Conservation (phyloP, 1,140 invertebrate genomes). For the Streblospio benedicti region DNA sequence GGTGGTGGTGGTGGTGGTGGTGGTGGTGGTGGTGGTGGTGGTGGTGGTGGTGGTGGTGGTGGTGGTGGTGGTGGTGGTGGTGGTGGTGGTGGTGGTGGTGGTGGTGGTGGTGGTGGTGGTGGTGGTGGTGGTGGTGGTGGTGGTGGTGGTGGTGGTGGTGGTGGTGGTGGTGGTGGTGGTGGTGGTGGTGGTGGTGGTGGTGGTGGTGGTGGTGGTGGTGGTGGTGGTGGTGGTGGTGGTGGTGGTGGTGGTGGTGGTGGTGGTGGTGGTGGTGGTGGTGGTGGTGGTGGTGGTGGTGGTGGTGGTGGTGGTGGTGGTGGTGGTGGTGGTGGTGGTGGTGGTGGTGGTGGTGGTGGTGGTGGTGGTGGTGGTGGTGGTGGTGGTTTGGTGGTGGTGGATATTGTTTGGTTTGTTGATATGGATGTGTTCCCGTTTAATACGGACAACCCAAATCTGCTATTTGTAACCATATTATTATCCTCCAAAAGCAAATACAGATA, state of each 20-base stretch:
- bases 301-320: constrained; percentile 9
- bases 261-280: constrained; percentile 8
- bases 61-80: constrained; percentile 9
- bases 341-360: constrained; percentile 8
- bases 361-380: constrained; percentile 2
- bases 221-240: constrained; percentile 8
- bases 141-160: constrained; percentile 8
- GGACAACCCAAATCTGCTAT: too few species aligned
- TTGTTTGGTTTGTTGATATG: too few species aligned
- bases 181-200: constrained; percentile 8
- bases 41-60: constrained; percentile 8
- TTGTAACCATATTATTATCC: too few species aligned
- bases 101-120: constrained; percentile 8
- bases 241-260: constrained; percentile 8
- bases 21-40: constrained; percentile 8
- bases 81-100: constrained; percentile 8
- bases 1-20: constrained; percentile 9
- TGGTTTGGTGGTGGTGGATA: constrained; percentile 4
- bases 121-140: constrained; percentile 8
- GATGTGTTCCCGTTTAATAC: too few species aligned
- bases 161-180: constrained; percentile 9
- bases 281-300: constrained; percentile 4
- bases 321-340: constrained; percentile 8
- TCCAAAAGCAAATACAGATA: too few species aligned
- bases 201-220: constrained; percentile 8